These are phyloP conservation scores for Sclerurus mexicanus DNA, from an alignment of 2,113 vertebrate species.

Conservation along the genomic window DNA sequence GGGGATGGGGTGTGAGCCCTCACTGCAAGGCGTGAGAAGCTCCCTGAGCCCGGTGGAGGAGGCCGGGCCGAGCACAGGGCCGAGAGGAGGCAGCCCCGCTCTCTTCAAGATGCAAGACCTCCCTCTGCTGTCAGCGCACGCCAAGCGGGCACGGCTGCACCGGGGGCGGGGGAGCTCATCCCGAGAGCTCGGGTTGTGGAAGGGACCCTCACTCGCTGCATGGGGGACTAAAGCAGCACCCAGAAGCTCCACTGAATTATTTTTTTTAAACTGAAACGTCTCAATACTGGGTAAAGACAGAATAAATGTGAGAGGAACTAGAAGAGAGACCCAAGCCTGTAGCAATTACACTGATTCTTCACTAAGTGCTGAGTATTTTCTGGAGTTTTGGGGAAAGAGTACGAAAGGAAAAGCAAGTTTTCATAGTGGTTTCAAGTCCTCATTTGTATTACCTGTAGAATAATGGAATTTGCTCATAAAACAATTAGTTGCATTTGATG, in stretches of 20 bases:
- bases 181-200: rapidly evolving
- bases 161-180: background rate
- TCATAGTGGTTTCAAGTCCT: background rate
- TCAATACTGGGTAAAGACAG: background rate
- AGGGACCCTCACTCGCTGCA: rapidly evolving
- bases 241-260: rapidly evolving
- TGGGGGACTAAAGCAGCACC: background rate
- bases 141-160: background rate
- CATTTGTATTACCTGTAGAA: background rate
- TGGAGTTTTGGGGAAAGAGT: background rate
- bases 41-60: background rate
- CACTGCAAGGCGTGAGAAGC: rapidly evolving
- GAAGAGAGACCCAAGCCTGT: background rate
- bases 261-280: background rate
- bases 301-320: background rate
- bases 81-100: background rate
- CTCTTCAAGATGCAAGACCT: slow-evolving; percentile 10
- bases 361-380: background rate
- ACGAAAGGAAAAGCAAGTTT: background rate
- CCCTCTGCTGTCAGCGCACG: slow-evolving; percentile 16
- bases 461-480: background rate
- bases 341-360: rapidly evolving
- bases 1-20: background rate
- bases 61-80: rapidly evolving
- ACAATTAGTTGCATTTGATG: background rate